Evolutionary conservation across 2,797 vertebrate species (phyloP).

Genomic region (Lutjanus argentimaculatus): DNA sequence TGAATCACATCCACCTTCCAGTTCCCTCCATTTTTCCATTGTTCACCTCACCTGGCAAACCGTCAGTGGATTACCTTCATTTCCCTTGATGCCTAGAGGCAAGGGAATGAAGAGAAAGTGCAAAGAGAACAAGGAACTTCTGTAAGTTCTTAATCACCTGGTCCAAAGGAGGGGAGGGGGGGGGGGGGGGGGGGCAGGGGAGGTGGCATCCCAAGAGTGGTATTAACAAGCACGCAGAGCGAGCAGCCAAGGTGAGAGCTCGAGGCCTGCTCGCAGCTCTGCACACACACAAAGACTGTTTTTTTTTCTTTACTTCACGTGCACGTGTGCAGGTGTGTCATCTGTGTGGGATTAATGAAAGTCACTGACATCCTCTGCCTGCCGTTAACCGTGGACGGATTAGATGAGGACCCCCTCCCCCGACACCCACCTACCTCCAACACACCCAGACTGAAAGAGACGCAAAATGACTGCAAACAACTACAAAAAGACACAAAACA

Average conservation of each 20-base stretch:
- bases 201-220: constrained; percentile 61
- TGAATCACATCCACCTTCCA: constrained; percentile 69
- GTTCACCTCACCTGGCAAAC: constrained; percentile 66
- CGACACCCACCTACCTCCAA: too few species aligned
- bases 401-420: neutral
- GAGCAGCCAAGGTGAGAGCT: constrained; percentile 61
- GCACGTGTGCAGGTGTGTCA: neutral
- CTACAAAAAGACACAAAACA: neutral
- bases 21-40: constrained; percentile 42
- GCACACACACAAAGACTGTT: constrained; percentile 13
- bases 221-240: constrained; percentile 68
- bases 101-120: constrained; percentile 54
- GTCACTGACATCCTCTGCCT: neutral
- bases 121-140: constrained; percentile 57
- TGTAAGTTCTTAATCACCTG: constrained; percentile 74
- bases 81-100: constrained; percentile 59
- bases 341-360: constrained; percentile 41
- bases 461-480: neutral
- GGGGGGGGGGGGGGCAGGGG: neutral
- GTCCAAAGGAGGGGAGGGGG: constrained; percentile 53
- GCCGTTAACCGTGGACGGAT: neutral
- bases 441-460: neutral
- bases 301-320: neutral
- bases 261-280: constrained; percentile 47
- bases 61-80: constrained; percentile 66